Base-by-base conservation (phyloP, 2,113 vertebrate genomes). In the Penelope pileata region DNA sequence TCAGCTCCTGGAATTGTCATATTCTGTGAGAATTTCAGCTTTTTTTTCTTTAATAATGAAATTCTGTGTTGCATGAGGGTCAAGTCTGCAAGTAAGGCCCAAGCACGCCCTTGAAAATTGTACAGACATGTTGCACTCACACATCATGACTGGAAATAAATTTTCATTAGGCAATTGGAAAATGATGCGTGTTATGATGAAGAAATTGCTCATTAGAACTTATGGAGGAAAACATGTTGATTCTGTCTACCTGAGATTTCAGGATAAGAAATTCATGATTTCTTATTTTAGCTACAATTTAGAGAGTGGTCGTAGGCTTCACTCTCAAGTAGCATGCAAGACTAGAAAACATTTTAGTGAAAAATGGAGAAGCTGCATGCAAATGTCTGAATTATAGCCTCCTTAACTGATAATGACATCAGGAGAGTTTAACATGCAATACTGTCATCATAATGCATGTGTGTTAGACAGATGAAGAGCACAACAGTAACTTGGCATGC, bases 351-450 rank as follows among this genome's bases (percentile, higher is more conserved):
- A 50, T 67, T 91, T 87, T 45, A 22, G 50, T 73, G 59, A 50
- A 74, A 92, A 94, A 76, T 27, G 58, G 82, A 80, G 67, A 74
- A 75, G 53, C 69, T 91, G 69, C 77, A 75, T 82, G 36, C 8
- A 54, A 58, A 70, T 38, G 53, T 59, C 42, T 92, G 87, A 94
- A 85, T 95, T 80, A 66, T 4, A 27, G 45, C 13, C 32, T 90
- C 26, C 59, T 83, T 87, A 87, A 88, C n/a, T 91, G 67, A 63
- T 58, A 73, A 62, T 77, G 93, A 26, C 62, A 90, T 80, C 70
- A 94, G 89, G 74, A 69, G 75, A 47, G 63, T 73, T 74, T 76
- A 83, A 24, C 76, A 59, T 3, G 59, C 73, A 59, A 22, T 32
- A 10, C 81, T 19, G 27, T 80, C 70, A 12, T 45, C 82, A 87